Evolutionary conservation across 2,888 invertebrate genomes (phyloP).

Genomic region (Drosophila birchii): DNA sequence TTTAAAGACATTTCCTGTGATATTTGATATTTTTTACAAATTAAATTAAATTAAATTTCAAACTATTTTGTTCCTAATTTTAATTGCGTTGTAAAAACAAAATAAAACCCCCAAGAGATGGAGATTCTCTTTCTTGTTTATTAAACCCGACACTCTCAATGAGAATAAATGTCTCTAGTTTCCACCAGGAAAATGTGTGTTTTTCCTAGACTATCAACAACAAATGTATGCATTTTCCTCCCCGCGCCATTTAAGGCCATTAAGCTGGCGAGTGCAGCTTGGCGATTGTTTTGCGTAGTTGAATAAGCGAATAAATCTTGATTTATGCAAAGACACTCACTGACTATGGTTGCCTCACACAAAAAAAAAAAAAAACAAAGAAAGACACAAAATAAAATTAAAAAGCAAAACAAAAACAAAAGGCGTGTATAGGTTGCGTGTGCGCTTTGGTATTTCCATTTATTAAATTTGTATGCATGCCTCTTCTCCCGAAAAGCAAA

Average conservation of each 20-base stretch:
- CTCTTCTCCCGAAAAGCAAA: conserved; percentile 28
- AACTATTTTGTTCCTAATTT: background rate
- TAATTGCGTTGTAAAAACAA: background rate
- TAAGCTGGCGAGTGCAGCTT: background rate
- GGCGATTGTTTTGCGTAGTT: conserved; percentile 31
- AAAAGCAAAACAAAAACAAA: conserved; percentile 12
- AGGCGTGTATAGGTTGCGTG: conserved; percentile 52
- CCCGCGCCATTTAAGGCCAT: conserved; percentile 30
- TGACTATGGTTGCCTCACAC: conserved; percentile 31
- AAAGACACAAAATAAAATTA: conserved; percentile 1
- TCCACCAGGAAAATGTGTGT: conserved; percentile 7
- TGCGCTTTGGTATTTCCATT: conserved; percentile 70
- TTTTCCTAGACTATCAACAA: background rate
- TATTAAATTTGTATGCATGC: conserved; percentile 57
- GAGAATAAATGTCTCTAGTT: background rate
- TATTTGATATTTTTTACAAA: too few species aligned
- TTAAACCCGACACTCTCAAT: background rate
- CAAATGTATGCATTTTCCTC: background rate
- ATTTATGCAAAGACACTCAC: conserved; percentile 48
- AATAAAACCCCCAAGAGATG: background rate
- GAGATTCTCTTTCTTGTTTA: background rate
- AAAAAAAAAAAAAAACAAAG: conserved; percentile 4
- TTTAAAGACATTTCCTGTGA: too few species aligned
- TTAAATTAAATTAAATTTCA: background rate
- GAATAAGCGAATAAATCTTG: conserved; percentile 34